phyloP scores from a whole-genome alignment of 2,797 vertebrate species.

The Pangasius mekongensis region DNA sequence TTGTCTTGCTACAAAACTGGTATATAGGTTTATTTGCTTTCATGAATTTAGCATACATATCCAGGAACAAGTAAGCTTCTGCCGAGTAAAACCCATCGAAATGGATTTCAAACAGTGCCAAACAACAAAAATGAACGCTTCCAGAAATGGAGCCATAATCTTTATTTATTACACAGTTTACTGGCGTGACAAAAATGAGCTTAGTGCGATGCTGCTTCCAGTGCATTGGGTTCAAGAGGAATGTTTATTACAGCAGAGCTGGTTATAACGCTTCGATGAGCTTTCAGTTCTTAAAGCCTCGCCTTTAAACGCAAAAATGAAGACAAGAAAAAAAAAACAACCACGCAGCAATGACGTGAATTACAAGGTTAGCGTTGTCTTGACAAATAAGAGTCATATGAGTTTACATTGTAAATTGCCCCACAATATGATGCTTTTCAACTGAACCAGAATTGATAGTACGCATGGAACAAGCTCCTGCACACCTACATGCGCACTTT shows the following conservation, averaged over 20 bases:
- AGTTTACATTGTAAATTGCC: not conserved
- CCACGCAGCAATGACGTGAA: not conserved
- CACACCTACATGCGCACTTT: no score
- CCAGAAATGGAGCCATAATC: not conserved
- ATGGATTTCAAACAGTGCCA: not conserved
- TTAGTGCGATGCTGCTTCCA: not conserved
- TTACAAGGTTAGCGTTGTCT: not conserved
- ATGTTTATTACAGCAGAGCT: not conserved
- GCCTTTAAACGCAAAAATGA: not conserved
- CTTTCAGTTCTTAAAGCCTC: not conserved
- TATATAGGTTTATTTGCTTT: not conserved
- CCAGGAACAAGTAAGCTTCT: not conserved
- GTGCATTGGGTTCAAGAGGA: not conserved
- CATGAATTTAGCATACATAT: not conserved
- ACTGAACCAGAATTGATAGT: not conserved
- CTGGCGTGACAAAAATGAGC: not conserved
- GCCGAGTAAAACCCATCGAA: not conserved
- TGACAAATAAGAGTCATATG: not conserved
- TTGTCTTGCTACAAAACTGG: not conserved
- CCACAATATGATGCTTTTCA: not conserved
- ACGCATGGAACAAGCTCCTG: not conserved
- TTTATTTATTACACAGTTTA: not conserved
- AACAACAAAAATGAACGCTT: not conserved
- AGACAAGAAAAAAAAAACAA: not conserved
- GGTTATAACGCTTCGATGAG: not conserved